Conservation (phyloP, 2,797 vertebrate genomes). For the Alosa sapidissima region DNA sequence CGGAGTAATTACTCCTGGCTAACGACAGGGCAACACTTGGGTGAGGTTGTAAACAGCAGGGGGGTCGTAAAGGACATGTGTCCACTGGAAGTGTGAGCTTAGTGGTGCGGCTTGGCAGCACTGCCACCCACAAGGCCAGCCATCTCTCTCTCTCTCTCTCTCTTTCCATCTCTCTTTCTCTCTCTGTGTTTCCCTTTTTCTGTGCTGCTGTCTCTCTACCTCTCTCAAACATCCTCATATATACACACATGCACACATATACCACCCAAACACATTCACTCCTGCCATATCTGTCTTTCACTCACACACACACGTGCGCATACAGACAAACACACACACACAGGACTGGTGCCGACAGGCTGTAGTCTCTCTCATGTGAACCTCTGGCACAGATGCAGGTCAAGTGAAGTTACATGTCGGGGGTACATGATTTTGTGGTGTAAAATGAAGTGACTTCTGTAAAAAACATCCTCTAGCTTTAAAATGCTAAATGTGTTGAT, state of each 20-base stretch:
- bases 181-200: neutral
- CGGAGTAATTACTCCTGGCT: slow-evolving; percentile 57
- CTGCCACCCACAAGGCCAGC: slow-evolving; percentile 39
- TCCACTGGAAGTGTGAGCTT: slow-evolving; percentile 52
- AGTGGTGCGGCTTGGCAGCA: slow-evolving; percentile 40
- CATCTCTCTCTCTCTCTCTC: neutral
- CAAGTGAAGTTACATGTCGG: neutral
- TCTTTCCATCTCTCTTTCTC: neutral
- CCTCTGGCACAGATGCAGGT: neutral
- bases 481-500: neutral
- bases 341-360: neutral
- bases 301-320: neutral
- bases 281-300: neutral
- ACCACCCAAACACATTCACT: neutral
- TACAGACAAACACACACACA: neutral
- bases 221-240: neutral
- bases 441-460: neutral
- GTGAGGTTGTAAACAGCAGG: slow-evolving; percentile 57
- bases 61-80: slow-evolving; percentile 56
- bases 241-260: neutral
- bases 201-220: neutral
- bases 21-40: slow-evolving; percentile 56
- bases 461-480: neutral
- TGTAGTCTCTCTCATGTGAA: neutral
- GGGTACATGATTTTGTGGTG: neutral